Evolutionary conservation across 2,113 vertebrate genomes (phyloP), one percentile per base, ranked within the genome.

Genomic region (Dasyornis broadbenti): DNA sequence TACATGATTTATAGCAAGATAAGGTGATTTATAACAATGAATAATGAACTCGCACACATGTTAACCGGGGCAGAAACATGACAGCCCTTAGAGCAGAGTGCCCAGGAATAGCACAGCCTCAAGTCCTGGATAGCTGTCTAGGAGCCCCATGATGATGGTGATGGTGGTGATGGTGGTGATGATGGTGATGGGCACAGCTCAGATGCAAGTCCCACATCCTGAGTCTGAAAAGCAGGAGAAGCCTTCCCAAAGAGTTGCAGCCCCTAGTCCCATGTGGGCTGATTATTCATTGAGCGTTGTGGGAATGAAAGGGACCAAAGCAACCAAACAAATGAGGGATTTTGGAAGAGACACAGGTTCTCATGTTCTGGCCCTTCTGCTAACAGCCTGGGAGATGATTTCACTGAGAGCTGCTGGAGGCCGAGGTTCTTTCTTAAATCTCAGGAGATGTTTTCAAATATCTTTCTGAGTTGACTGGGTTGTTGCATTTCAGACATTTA

Each of bases 301-400:
- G 27, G 31, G 70, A 49, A 72, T 9, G 17, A 75, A 86, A 53
- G 15, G 30, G 21, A 23, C 44, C 44, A 57, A 90, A 82, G 7
- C 15, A 69, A 60, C 4, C 2, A 15, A 49, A 65, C 78, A 24
- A 5, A 1, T 0, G 3, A 11, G 17, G 13, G 15, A 4, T 24
- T 90, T 89, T 87, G 22, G 16, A 80, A 69, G n/a, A 84, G 24
- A 23, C 22, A 7, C 23, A 66, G 5, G 18, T 64, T 80, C 35
- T 44, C 65, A 20, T 49, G 33, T 27, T 44, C 27, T 61, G 47
- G 21, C 37, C 64, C 54, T 73, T n/a, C 37, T 42, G 56, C 30
- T 63, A 39, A 27, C 21, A 85, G 54, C 47, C 56, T 40, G 21
- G 47, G 80, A 63, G 60, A 63, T 30, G 39, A 6, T 56, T 90